A percentile compares a stretch with the other conserved stretches of the same genome.
These are phyloP conservation scores for Allolobophora icterica DNA, from an alignment of 2,888 invertebrate species.

Conservation along the genomic window DNA sequence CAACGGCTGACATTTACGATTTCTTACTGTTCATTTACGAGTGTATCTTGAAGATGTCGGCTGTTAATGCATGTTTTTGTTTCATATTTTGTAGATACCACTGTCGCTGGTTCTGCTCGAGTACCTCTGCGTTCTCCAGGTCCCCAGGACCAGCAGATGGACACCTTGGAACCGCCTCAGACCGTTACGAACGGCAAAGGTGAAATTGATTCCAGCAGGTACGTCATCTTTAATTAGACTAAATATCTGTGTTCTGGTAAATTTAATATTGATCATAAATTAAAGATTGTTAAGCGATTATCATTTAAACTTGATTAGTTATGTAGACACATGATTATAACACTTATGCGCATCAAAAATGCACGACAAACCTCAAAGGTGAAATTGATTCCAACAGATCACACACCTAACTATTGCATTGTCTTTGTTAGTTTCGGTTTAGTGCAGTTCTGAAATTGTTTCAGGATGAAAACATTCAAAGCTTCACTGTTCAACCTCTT, in stretches of 20 bases:
- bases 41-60: too few relatives aligned
- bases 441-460: not conserved
- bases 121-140: not conserved
- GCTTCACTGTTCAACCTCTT: constrained; percentile 78
- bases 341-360: too few relatives aligned
- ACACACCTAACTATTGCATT: too few relatives aligned
- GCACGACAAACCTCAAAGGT: too few relatives aligned
- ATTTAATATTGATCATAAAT: too few relatives aligned
- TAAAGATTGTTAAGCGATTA: too few relatives aligned
- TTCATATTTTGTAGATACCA: not conserved
- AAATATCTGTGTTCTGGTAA: not conserved
- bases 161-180: not conserved
- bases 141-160: not conserved
- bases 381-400: too few relatives aligned
- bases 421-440: not conserved
- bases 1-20: too few relatives aligned
- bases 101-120: not conserved
- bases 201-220: constrained; percentile 19
- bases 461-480: constrained; percentile 75
- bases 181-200: not conserved
- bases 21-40: too few relatives aligned
- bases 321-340: too few relatives aligned
- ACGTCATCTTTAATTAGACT: not conserved
- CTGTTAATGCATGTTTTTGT: not conserved
- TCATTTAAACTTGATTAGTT: too few relatives aligned